phyloP scores from a whole-genome alignment of 2,888 invertebrate genomes.

The Aphidoletes aphidimyza region DNA sequence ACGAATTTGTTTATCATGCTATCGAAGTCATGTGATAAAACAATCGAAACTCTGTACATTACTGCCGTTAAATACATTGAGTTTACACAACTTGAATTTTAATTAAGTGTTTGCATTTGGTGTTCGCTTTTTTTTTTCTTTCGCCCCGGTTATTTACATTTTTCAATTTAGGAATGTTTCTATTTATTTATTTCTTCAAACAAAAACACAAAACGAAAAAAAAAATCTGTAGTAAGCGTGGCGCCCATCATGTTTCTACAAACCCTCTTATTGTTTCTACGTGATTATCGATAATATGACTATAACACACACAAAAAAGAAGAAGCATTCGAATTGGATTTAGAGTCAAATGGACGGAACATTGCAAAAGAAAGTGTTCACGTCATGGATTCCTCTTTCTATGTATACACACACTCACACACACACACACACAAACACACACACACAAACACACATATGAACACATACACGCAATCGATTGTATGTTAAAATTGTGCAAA shows the following conservation, averaged over 20 bases:
- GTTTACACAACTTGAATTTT: not conserved
- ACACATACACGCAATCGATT: not conserved
- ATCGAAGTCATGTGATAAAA: not conserved
- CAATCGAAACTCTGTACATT: not conserved
- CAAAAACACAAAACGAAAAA: too few relatives aligned
- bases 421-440: not conserved
- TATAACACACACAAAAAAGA: too few relatives aligned
- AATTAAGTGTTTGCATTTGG: not conserved
- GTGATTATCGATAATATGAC: too few relatives aligned
- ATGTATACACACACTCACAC: not conserved
- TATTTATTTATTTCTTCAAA: too few relatives aligned
- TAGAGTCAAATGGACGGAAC: too few relatives aligned
- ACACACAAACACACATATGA: not conserved
- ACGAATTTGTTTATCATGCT: not conserved
- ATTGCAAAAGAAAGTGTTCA: not conserved
- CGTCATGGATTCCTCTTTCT: not conserved
- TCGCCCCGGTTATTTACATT: not conserved
- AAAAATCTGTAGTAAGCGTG: too few relatives aligned
- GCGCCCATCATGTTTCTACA: too few relatives aligned
- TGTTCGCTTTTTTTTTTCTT: not conserved
- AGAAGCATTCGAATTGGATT: not conserved
- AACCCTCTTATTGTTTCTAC: too few relatives aligned
- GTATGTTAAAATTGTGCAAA: too few relatives aligned
- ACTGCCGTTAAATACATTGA: not conserved
- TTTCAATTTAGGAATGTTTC: too few relatives aligned